Base-by-base conservation (phyloP, 2,797 vertebrate genomes). In the Gastrophryne carolinensis region DNA sequence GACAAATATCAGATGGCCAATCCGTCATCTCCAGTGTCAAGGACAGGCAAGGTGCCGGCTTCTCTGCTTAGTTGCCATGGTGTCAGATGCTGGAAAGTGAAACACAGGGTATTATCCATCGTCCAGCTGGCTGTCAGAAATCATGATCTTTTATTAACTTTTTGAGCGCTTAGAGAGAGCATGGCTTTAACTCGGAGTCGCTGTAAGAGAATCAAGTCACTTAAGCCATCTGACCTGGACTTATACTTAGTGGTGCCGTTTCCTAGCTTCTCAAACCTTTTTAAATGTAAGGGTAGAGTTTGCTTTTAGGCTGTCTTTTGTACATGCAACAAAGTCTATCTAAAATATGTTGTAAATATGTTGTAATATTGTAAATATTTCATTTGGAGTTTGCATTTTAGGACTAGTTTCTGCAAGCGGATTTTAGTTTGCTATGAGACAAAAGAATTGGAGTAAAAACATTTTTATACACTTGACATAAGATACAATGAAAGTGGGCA, bases 101-200 rank as follows among this genome's bases (percentile, higher is more conserved):
- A 71, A 65, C 15, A n/a, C 52, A 49, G 52, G 58, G 60, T 62
- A 64, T 71, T 71, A 71, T 47, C 60, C 57, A 39, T 76, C 27
- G 27, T 71, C 58, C 50, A 71, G 34, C 74, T 71, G 74, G 58
- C 39, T 77, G 74, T 66, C 66, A 70, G 66, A 53, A 71, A 77
- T 77, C 49, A 32, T 37, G 41, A 69, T 64, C 72, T 74, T 74
- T 67, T 67, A 74, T 74, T 74, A 74, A 74, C 72, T 74, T 74
- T 74, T 66, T 74, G 37, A 19, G 30, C 30, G 62, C 72, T 66
- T 58, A 65, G 62, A 72, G 35, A 37, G 57, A 49, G 63, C 50
- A 49, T 15, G 30, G 72, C 62, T 74, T 74, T 74, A 53, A 60
- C 50, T 44, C 47, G 56, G 72, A 73, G 61, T 39, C 52, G 23